Base-by-base conservation (phyloP, 2,888 invertebrate species). In the Scelioninae gen. 1 region DNA sequence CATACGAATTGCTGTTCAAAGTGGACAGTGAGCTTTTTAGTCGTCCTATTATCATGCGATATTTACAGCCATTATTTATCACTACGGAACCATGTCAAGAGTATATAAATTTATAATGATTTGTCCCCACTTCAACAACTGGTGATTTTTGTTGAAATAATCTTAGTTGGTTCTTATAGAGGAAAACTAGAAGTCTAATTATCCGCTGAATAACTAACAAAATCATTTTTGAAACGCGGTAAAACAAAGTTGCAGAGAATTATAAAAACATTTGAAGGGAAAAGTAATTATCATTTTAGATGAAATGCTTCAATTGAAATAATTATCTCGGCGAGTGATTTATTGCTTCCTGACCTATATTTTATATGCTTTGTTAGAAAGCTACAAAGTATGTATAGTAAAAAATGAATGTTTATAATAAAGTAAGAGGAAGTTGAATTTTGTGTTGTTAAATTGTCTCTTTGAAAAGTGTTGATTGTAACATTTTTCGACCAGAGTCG, bases 81-180 rank as follows among this genome's bases (percentile, higher is more conserved):
- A 40, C 4, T n/a, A 68, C 31, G 40, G 55, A 43, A 55, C 55
- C 43, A 32, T 68, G 53, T 68, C 66, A 66, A 66, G 55, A 15
- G 43, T 15, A 40, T 16, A 55, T 55, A 32, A 53, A 68, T 55
- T 51, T 53, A 29, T 66, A 49, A 60, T n/a, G 6, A 11, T 40
- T 43, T 43, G 29, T 6, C 29, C 23, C 5, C 8, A 7, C 8
- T 7, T 40, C n/a, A 58, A 29, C 43, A 60, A 60, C 29, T 23
- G 45, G 9, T 60, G 45, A 58, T 58, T 43, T 23, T 1, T n/a
- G n/a, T 31, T 5, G 29, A 53, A 13, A 29, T 40, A 40, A 40
- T 40, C 40, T 40, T 40, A 10, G n/a, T n/a, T n/a, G n/a, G n/a
- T n/a, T n/a, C n/a, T n/a, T n/a, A n/a, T n/a, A n/a, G n/a, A n/a